Evolutionary conservation across 2,888 invertebrate species (phyloP).

Genomic region (Eudemis profundana): DNA sequence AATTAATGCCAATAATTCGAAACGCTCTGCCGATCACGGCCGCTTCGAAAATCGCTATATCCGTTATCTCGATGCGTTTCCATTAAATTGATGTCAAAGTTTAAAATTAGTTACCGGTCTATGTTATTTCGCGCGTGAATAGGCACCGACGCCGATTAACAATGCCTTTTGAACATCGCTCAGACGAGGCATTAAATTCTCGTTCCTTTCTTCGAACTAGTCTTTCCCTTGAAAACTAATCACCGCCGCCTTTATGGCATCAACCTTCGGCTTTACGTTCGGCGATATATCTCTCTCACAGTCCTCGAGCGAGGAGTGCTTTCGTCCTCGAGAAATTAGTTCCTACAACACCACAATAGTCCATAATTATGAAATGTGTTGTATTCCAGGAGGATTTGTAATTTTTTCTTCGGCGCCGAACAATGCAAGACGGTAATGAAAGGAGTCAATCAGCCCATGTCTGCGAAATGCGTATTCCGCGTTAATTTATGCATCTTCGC

Average conservation of each 20-base stretch:
- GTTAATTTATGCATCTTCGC: conserved; percentile 75
- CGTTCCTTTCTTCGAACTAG: conserved; percentile 74
- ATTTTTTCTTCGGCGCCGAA: conserved; percentile 79
- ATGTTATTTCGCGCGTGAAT: conserved; percentile 43
- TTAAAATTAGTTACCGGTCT: conserved; percentile 49
- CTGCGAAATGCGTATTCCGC: conserved; percentile 70
- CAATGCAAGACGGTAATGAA: conserved; percentile 82
- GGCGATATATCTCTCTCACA: conserved; percentile 69
- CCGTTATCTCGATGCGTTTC: conserved; percentile 32
- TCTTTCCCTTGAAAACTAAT: conserved; percentile 79
- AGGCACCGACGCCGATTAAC: conserved; percentile 38
- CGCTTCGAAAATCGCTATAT: conserved; percentile 25
- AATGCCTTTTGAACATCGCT: conserved; percentile 49
- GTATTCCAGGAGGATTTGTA: conserved; percentile 77
- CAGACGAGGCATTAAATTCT: conserved; percentile 65
- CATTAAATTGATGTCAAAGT: conserved; percentile 48
- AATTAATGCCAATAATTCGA: conserved; percentile 71
- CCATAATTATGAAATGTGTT: conserved; percentile 86
- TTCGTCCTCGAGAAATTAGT: conserved; percentile 74
- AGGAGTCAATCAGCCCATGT: conserved; percentile 83
- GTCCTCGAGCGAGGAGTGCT: conserved; percentile 67
- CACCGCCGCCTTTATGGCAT: conserved; percentile 73
- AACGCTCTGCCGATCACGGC: conserved; percentile 48
- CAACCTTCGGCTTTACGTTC: conserved; percentile 66
- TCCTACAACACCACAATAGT: conserved; percentile 81